Evolutionary conservation across 2,113 vertebrate species (phyloP).

Genomic region (Neoarius graeffei): DNA sequence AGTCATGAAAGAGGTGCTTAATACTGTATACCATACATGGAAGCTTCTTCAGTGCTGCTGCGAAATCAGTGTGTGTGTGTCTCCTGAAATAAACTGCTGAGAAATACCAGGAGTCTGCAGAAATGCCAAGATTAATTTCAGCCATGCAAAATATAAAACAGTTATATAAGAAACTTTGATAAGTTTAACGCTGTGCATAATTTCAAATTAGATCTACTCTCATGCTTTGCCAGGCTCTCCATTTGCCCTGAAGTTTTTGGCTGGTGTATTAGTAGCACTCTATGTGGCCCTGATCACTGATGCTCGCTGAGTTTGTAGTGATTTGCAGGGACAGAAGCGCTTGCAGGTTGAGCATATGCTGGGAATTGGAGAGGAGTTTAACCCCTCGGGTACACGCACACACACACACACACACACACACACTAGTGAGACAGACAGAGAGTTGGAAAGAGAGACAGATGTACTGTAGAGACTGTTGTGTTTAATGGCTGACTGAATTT

Average conservation of each 20-base stretch:
- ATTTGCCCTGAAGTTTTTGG: not conserved
- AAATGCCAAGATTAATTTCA: constrained; percentile 4
- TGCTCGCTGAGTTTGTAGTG: not conserved
- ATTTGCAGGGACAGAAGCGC: constrained; percentile 15
- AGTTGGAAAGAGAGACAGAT: too few species aligned
- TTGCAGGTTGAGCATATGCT: constrained; percentile 33
- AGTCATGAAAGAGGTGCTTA: constrained; percentile 3
- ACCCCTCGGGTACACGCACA: not conserved
- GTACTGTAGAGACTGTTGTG: not conserved
- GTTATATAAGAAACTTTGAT: constrained; percentile 8
- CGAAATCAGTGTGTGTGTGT: not conserved
- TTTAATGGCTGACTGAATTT: not conserved
- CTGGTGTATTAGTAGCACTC: not conserved
- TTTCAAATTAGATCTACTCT: not conserved
- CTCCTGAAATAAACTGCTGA: not conserved
- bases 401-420: not conserved
- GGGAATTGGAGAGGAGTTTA: constrained; percentile 11
- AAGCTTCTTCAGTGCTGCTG: not conserved
- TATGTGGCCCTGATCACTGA: not conserved
- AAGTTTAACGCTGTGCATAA: not conserved
- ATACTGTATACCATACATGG: not conserved
- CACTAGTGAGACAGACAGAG: not conserved
- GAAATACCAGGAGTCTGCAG: not conserved
- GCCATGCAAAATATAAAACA: not conserved
- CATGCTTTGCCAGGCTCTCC: not conserved